These are phyloP conservation scores for Tribolium castaneum DNA, from an alignment of 1,140 invertebrate species.

Conservation along the genomic window DNA sequence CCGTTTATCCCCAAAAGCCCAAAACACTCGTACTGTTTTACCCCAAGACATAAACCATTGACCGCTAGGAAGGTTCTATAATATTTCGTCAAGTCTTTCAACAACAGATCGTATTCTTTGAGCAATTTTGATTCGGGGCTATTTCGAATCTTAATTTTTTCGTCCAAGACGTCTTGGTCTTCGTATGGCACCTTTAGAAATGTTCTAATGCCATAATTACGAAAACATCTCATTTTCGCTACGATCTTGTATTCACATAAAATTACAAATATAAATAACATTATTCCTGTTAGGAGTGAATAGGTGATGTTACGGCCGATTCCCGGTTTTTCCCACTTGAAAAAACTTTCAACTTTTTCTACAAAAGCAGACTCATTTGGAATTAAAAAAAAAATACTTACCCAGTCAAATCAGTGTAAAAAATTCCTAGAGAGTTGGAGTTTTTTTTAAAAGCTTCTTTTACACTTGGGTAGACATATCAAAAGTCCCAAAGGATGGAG, in stretches of 20 bases:
- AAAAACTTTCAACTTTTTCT: constrained; percentile 37
- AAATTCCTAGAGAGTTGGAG: too few relatives aligned
- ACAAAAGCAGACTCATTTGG: neutral
- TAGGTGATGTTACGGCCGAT: constrained; percentile 64
- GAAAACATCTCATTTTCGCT: constrained; percentile 61
- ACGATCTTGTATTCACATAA: constrained; percentile 66
- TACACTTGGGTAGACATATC: too few relatives aligned
- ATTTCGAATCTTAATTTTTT: constrained; percentile 59
- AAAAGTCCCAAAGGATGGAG: too few relatives aligned
- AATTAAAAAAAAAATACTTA: neutral
- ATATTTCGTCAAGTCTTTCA: constrained; percentile 74
- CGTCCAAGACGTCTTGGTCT: constrained; percentile 66
- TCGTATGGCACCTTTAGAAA: constrained; percentile 43
- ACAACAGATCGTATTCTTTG: constrained; percentile 62
- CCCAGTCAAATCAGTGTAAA: too few relatives aligned
- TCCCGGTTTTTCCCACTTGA: constrained; percentile 64
- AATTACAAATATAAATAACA: constrained; percentile 64
- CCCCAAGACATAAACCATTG: constrained; percentile 75
- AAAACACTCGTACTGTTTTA: constrained; percentile 80
- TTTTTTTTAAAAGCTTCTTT: too few relatives aligned
- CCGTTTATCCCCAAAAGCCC: constrained; percentile 91
- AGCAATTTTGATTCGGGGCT: constrained; percentile 50
- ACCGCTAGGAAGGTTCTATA: constrained; percentile 78
- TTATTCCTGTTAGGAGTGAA: constrained; percentile 60
- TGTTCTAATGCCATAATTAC: constrained; percentile 39